phyloP scores from a whole-genome alignment of 2,113 vertebrate genomes.

The Percopsis transmontana region DNA sequence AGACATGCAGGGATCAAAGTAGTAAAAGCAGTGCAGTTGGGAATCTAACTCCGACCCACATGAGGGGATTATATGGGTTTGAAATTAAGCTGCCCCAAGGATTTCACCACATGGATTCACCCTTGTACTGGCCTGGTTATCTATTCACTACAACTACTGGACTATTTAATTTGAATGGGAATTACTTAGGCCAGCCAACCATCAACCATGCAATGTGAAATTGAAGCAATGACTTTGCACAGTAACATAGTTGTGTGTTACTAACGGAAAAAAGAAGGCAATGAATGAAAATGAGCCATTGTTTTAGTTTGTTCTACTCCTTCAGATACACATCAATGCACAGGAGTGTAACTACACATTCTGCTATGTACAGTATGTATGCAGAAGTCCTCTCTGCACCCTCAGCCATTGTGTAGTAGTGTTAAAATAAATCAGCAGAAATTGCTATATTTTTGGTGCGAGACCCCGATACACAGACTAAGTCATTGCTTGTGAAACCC shows the following conservation, averaged over 20 bases:
- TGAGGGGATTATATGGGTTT: constrained; percentile 44
- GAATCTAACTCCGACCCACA: constrained; percentile 27
- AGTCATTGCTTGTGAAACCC: too few species aligned
- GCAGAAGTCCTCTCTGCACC: too few species aligned
- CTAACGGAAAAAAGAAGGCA: neutral
- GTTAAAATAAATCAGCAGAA: too few species aligned
- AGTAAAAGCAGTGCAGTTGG: constrained; percentile 20
- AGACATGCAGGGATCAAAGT: constrained; percentile 36
- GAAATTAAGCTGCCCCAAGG: constrained; percentile 42
- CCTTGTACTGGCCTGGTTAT: constrained; percentile 9
- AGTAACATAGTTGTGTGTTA: neutral
- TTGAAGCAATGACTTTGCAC: neutral
- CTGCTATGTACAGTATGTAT: too few species aligned
- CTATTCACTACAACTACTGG: constrained; percentile 17
- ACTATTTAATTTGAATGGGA: constrained; percentile 28
- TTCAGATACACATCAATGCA: too few species aligned
- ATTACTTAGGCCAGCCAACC: constrained; percentile 3
- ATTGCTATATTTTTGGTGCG: too few species aligned
- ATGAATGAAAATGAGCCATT: neutral
- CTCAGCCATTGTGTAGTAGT: too few species aligned
- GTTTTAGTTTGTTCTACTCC: too few species aligned
- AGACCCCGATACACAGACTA: too few species aligned
- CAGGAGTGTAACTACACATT: too few species aligned
- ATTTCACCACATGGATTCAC: constrained; percentile 17
- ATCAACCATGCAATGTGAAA: neutral